Percentiles rank a stretch among this genome's conserved stretches.
Evolutionary conservation across 2,888 invertebrate genomes (phyloP).

Genomic region (Meloe dianella): DNA sequence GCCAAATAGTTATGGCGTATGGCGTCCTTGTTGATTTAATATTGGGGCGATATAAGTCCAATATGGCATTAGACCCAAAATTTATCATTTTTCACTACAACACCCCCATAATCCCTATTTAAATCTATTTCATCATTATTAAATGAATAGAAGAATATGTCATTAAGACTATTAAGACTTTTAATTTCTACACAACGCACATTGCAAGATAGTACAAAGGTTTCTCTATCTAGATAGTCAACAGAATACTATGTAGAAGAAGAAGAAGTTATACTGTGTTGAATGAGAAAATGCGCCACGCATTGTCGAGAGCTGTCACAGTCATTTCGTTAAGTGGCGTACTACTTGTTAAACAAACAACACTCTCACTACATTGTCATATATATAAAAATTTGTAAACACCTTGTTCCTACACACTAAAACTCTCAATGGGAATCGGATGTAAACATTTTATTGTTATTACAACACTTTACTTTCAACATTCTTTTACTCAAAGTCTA

Average conservation of each 20-base stretch:
- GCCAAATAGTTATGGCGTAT: constrained; percentile 30
- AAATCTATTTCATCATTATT: background rate
- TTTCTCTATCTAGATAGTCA: too few relatives aligned
- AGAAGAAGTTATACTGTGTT: constrained; percentile 40
- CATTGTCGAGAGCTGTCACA: constrained; percentile 50
- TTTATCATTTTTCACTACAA: background rate
- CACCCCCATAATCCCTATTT: background rate
- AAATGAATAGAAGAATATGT: background rate
- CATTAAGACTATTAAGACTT: background rate
- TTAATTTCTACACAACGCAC: background rate
- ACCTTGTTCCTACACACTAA: background rate
- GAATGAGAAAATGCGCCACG: constrained; percentile 42
- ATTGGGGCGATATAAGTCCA: constrained; percentile 25
- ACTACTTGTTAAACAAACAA: constrained; percentile 47
- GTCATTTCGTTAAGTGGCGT: constrained; percentile 56
- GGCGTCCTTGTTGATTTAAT: constrained; percentile 25
- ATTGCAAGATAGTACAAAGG: too few relatives aligned
- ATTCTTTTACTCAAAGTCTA: too few relatives aligned
- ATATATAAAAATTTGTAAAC: background rate
- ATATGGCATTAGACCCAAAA: constrained; percentile 23
- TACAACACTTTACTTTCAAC: background rate
- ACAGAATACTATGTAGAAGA: constrained; percentile 38
- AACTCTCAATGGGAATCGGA: background rate
- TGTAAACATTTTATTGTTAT: background rate
- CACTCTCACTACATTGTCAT: constrained; percentile 33